Conservation (phyloP, 2,888 invertebrate genomes). For the Macaria liturata region DNA sequence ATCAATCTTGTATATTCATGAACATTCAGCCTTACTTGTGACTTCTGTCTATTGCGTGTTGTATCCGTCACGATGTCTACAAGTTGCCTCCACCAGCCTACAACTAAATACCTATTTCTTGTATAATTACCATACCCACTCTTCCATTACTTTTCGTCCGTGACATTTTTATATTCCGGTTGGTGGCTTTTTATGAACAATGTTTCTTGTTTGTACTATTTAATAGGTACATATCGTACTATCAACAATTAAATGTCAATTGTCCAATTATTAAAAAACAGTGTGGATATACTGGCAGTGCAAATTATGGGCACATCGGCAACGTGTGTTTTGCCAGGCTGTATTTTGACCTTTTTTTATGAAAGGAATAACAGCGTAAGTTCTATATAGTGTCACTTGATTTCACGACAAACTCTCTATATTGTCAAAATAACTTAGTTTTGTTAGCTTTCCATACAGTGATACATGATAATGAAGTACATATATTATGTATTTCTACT, state of each 20-base stretch:
- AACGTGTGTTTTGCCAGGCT: too few species aligned
- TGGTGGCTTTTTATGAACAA: conserved; percentile 12
- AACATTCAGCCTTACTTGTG: too few species aligned
- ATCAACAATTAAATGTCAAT: conserved; percentile 42
- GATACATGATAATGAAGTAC: too few species aligned
- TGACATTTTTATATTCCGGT: conserved; percentile 39
- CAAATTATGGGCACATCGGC: neutral
- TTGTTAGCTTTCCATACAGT: too few species aligned
- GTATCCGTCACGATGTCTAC: conserved; percentile 25
- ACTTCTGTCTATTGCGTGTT: conserved; percentile 25
- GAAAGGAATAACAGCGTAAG: too few species aligned
- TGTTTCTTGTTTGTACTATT: conserved; percentile 10
- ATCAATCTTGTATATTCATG: too few species aligned
- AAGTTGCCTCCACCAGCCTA: conserved; percentile 23
- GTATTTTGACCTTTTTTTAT: too few species aligned
- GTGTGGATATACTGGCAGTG: neutral
- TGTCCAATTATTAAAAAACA: conserved; percentile 38
- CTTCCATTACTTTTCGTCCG: conserved; percentile 33
- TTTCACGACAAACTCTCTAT: too few species aligned
- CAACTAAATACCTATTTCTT: conserved; percentile 25
- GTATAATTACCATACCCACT: conserved; percentile 30
- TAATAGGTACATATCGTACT: neutral
- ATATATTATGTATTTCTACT: too few species aligned
- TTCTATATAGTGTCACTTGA: too few species aligned
- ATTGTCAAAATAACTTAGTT: too few species aligned